Base-by-base conservation (phyloP, 2,888 invertebrate genomes). In the Dioctria rufipes region DNA sequence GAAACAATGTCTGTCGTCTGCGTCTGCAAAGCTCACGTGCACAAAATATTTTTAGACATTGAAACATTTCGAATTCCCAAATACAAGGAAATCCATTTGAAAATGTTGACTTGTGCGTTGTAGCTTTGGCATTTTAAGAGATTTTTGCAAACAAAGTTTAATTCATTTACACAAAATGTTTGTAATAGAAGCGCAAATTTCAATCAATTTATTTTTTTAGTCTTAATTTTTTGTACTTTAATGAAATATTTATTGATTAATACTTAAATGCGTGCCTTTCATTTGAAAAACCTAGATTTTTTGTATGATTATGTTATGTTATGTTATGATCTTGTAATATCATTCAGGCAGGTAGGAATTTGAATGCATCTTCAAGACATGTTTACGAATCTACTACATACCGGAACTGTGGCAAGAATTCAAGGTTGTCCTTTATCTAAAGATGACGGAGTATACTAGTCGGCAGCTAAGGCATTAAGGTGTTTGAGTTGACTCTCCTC, bases 211-310 rank as follows among this genome's bases (percentile, higher is more conserved):
- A 61, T 65, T 39, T 75, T 25, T 75, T 43, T 61, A 75, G 75
- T 43, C 13, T 75, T 75, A 43, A 60, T 25, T 75, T 58, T 46
- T 60, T 75, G 42, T 75, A 75, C 61, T 75, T 43, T 75, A 58
- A 43, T 61, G 75, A 60, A 75, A 61, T 75, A 75, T 75, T 75
- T 75, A 75, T 75, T 75, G 61, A 75, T 6, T 11, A 13, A 39
- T 65, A 25, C 25, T 25, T 25, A 25, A 25, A 25, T 25, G 25
- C 25, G 25, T 25, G 25, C 25, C 25, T 25, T 25, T 25, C 25
- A 25, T 25, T 25, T 25, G 25, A 25, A 25, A 25, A 25, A 25
- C 25, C 25, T 25, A 25, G 25, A 25, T 25, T 1, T 25, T 25
- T 25, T 25, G 25, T 25, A 25, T 25, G 25, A 25, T 25, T 25